Conservation (phyloP, 2,888 invertebrate species). For the Gymnoscelis rufifasciata region DNA sequence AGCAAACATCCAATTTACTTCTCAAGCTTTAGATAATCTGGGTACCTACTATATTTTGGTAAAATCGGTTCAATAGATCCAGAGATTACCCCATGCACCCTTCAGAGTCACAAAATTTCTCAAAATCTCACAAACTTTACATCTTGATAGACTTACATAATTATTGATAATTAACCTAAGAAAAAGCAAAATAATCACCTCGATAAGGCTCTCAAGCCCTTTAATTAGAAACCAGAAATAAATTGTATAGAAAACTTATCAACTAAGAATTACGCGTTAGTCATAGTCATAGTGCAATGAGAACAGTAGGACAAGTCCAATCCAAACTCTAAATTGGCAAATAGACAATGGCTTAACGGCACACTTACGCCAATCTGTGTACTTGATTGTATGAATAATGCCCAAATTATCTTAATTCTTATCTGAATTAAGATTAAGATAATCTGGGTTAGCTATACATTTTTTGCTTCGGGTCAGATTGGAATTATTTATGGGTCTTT, state of each 20-base stretch:
- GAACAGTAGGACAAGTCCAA: constrained; percentile 14
- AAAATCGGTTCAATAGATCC: too few species aligned
- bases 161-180: too few species aligned
- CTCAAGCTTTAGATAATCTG: too few species aligned
- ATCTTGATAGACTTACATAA: too few species aligned
- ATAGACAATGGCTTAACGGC: constrained; percentile 16
- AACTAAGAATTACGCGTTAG: constrained; percentile 12
- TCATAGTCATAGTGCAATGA: constrained; percentile 17
- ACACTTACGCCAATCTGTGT: constrained; percentile 60
- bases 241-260: constrained; percentile 5
- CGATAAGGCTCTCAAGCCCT: neutral
- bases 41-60: too few species aligned
- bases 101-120: too few species aligned
- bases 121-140: too few species aligned
- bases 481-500: neutral
- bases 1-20: too few species aligned
- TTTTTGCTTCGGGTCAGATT: neutral
- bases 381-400: constrained; percentile 47
- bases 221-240: neutral
- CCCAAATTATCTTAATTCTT: constrained; percentile 57
- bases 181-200: neutral
- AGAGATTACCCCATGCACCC: too few species aligned
- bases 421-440: constrained; percentile 43
- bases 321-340: constrained; percentile 20
- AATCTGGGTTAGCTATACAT: constrained; percentile 32